Base-by-base conservation (phyloP, 2,888 invertebrate genomes). In the Cryptus armator region DNA sequence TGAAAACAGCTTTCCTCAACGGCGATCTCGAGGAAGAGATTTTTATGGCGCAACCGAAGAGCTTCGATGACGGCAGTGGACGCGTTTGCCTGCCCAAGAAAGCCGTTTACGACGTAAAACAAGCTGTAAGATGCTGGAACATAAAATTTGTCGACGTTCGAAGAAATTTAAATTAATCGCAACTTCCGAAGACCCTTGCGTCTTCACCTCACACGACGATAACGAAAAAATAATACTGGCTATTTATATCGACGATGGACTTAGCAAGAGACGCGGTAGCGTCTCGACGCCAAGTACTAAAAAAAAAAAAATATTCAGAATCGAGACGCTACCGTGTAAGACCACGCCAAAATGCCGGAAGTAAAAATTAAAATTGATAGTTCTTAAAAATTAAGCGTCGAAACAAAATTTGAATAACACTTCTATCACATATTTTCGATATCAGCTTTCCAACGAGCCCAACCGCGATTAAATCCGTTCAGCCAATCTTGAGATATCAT, bases 61-160 rank as follows among this genome's bases (percentile, higher is more conserved):
- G 90, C 83, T 83, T 83, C 81, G 81, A 87, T 10, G 89, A 91
- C 83, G 53, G 32, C 1, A 70, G 48, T 1, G 32, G 89, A 64
- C 90, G 89, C 6, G 91, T 92, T 2, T 93, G 92, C 81, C 85
- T 87, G 37, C 80, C 93, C 0, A 86, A 87, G 19, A 89, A 86
- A 85, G 88, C 90, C 70, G 56, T 93, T 14, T 93, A 93, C 86
- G 92, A 92, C 6, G 86, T 93, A 0, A 92, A 91, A 66, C 92
- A 92, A 85, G 88, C 91, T 24, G 88, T 91, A 14, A 81, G 91
- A 64, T 89, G 88, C 37, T 93, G 92, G 91, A 89, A 92, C 77
- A 79, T 87, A 59, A 75, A 83, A n/a, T 88, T 92, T 46, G 79
- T 68, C 7, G 32, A 81, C 5, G 89, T 88, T 71, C 44, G 12